Evolutionary conservation across 2,113 vertebrate genomes (phyloP), one percentile per base, ranked within the genome.

Genomic region (Rhinopomastus cyanomelas): DNA sequence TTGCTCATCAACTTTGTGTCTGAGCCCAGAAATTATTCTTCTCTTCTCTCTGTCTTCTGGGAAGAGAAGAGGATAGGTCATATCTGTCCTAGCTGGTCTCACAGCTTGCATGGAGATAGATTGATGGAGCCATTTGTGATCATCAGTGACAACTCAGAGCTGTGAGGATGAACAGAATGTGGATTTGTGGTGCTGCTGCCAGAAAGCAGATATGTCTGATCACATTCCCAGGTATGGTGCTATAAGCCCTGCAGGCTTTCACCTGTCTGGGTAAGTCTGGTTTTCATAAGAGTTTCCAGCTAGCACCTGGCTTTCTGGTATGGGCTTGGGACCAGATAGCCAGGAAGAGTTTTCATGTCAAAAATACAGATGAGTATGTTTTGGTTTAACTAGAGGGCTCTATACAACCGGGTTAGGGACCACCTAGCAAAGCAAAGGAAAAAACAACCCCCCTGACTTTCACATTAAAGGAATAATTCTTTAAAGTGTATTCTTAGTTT

Each of bases 131-230:
- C 3, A 3, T 68, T 81, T 76, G 80, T 93, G 92, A 78, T 68
- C 79, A 6, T 55, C 87, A 84, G 73, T 84, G 91, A 86, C 90
- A 94, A 16, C 39, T 77, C 8, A 2, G 81, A 85, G 71, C 81
- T 79, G 59, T 12, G 88, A 85, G 61, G 48, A 30, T 74, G 76
- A 88, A 13, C 32, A 1, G 6, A 84, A 53, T 4, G 30, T 52
- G 86, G 78, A 39, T 90, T 84, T 95, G 92, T 88, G 76, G 34
- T 57, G 83, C 68, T 39, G 39, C 81, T 72, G 61, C 37, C 74
- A 49, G 62, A 82, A 81, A 84, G 13, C 85, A 88, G 59, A 4
- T 52, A 85, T 65, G 85, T 79, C 74, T 88, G 34, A 66, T 85
- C 81, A 22, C 71, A 57, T 64, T 48, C 21, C 27, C n/a, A 39